Evolutionary conservation across 2,113 vertebrate genomes (phyloP).

Genomic region (Etheostoma cragini): DNA sequence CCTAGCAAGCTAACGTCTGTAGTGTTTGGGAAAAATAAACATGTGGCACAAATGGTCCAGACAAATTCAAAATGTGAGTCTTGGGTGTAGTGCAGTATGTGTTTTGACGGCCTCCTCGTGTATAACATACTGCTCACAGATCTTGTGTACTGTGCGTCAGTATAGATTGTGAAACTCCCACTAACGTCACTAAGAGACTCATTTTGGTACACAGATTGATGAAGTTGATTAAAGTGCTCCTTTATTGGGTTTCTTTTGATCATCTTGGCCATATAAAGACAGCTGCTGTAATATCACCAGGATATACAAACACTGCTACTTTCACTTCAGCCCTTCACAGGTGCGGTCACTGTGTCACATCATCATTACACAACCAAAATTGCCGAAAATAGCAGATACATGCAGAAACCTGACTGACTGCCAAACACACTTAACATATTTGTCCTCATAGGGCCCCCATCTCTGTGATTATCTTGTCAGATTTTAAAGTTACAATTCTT

Average conservation of each 20-base stretch:
- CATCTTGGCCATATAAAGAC: neutral
- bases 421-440: slow-evolving; percentile 4
- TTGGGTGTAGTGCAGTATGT: neutral
- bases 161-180: slow-evolving; percentile 32
- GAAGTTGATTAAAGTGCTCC: slow-evolving; percentile 4
- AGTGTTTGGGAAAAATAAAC: too few species aligned
- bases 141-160: slow-evolving; percentile 7
- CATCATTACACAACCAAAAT: slow-evolving; percentile 36
- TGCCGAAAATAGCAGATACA: slow-evolving; percentile 35
- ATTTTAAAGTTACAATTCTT: slow-evolving; percentile 4
- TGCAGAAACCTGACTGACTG: slow-evolving; percentile 1
- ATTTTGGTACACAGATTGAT: slow-evolving; percentile 27
- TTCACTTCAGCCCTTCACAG: slow-evolving; percentile 42
- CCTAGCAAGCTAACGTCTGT: too few species aligned
- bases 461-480: neutral
- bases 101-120: neutral
- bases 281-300: slow-evolving; percentile 30
- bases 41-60: too few species aligned
- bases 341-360: slow-evolving; percentile 50
- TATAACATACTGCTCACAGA: slow-evolving; percentile 5
- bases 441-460: neutral
- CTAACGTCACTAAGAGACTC: slow-evolving; percentile 42
- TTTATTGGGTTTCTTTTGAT: slow-evolving; percentile 16
- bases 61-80: slow-evolving; percentile 8
- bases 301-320: slow-evolving; percentile 1